These are phyloP conservation scores for Chydorus sphaericus DNA, from an alignment of 2,888 invertebrate genomes.

Conservation along the genomic window DNA sequence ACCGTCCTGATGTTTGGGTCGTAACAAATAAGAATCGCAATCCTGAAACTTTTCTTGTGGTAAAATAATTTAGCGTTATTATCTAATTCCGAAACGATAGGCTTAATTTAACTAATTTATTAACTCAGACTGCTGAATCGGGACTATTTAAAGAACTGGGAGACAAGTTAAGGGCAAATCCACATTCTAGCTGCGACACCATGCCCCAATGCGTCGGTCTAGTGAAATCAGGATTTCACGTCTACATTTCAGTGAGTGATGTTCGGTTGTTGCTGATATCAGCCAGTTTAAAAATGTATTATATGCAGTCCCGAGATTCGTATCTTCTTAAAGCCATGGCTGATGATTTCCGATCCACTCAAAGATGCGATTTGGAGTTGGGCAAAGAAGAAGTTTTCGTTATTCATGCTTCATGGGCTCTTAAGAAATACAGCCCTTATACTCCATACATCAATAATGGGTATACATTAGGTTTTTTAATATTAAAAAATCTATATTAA, in stretches of 20 bases:
- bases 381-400: no score
- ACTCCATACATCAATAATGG: no score
- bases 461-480: no score
- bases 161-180: not conserved
- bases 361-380: not conserved
- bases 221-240: not conserved
- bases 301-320: no score
- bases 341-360: not conserved
- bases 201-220: not conserved
- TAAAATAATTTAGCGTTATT: no score
- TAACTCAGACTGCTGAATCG: not conserved
- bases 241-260: not conserved
- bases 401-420: no score
- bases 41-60: not conserved
- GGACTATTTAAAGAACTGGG: not conserved
- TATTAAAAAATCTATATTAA: no score
- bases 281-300: no score
- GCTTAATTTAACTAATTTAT: not conserved
- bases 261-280: no score
- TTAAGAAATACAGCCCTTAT: no score
- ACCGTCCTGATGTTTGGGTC: not conserved
- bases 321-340: not conserved
- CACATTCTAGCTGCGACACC: not conserved
- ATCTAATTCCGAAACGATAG: no score
- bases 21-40: not conserved